Percentiles rank a stretch among this genome's conserved stretches.
Evolutionary conservation across 2,888 invertebrate genomes (phyloP).

Genomic region (Mesorhabditis spiculigera): DNA sequence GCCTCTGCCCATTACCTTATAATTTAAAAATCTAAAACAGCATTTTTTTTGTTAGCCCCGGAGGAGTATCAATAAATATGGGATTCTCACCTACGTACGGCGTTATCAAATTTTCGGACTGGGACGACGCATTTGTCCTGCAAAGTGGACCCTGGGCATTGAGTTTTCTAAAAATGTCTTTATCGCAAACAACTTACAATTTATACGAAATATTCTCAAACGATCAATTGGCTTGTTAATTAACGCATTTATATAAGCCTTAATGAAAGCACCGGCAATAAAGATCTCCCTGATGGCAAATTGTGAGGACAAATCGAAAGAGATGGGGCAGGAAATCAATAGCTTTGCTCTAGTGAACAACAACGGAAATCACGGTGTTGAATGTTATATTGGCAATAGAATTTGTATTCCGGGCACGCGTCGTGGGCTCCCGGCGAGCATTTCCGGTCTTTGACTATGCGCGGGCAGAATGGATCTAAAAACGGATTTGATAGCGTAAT

Average conservation of each 20-base stretch:
- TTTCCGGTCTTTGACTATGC: not conserved
- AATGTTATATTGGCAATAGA: constrained; percentile 5
- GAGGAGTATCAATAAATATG: no score
- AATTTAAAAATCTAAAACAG: no score
- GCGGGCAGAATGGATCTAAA: constrained; percentile 6
- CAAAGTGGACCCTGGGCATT: no score
- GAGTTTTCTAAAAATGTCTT: no score
- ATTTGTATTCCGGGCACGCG: constrained; percentile 1
- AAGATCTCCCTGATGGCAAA: not conserved
- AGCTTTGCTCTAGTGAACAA: not conserved
- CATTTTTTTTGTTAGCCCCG: no score
- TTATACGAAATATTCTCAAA: no score
- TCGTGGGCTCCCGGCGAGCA: not conserved
- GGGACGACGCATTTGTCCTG: no score
- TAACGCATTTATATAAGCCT: not conserved
- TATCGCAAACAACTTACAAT: no score
- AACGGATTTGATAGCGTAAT: not conserved
- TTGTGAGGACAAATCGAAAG: not conserved
- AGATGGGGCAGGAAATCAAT: not conserved
- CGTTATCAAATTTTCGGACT: no score
- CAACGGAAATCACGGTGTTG: constrained; percentile 4
- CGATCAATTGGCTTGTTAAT: no score
- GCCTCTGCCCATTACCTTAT: no score
- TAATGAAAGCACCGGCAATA: not conserved
- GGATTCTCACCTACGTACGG: no score